A percentile compares a stretch with the other conserved stretches of the same genome.
Conservation (phyloP, 2,888 invertebrate species). For the Drosophila affinis region DNA sequence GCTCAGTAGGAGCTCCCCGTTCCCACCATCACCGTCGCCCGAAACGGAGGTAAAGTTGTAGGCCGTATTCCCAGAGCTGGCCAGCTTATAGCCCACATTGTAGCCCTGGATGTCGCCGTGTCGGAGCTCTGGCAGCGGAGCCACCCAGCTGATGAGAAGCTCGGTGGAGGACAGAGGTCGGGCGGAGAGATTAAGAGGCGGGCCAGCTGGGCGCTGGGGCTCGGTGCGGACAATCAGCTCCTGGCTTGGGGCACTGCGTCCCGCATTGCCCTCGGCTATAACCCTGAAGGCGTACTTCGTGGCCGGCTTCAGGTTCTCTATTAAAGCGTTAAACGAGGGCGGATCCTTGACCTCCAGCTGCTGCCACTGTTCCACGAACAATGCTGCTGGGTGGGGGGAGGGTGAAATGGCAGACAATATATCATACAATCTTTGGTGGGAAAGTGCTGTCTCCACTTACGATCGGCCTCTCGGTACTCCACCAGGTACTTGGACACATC, state of each 20-base stretch:
- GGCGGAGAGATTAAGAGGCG: conserved; percentile 88
- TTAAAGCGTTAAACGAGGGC: conserved; percentile 87
- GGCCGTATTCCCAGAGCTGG: conserved; percentile 84
- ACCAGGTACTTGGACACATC: conserved; percentile 89
- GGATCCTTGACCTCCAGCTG: conserved; percentile 87
- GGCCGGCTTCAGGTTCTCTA: conserved; percentile 89
- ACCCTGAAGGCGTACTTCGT: conserved; percentile 89
- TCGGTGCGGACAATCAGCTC: conserved; percentile 88
- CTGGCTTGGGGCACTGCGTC: conserved; percentile 88
- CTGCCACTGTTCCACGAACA: conserved; percentile 86
- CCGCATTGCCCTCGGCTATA: conserved; percentile 90
- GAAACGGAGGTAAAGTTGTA: conserved; percentile 89
- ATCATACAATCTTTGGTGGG: background rate
- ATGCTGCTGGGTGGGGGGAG: conserved; percentile 48
- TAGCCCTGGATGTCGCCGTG: conserved; percentile 91
- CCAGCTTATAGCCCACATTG: conserved; percentile 86
- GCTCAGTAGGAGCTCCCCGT: conserved; percentile 87
- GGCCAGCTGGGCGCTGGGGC: conserved; percentile 89
- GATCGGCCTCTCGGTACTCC: conserved; percentile 87
- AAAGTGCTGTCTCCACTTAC: conserved; percentile 83
- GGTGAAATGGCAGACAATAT: background rate
- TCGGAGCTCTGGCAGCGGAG: conserved; percentile 88
- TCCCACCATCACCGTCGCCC: conserved; percentile 88
- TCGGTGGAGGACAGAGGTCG: conserved; percentile 90
- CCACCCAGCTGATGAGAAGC: conserved; percentile 89